Base-by-base conservation (phyloP, 2,888 invertebrate species). In the Brassicogethes aeneus region DNA sequence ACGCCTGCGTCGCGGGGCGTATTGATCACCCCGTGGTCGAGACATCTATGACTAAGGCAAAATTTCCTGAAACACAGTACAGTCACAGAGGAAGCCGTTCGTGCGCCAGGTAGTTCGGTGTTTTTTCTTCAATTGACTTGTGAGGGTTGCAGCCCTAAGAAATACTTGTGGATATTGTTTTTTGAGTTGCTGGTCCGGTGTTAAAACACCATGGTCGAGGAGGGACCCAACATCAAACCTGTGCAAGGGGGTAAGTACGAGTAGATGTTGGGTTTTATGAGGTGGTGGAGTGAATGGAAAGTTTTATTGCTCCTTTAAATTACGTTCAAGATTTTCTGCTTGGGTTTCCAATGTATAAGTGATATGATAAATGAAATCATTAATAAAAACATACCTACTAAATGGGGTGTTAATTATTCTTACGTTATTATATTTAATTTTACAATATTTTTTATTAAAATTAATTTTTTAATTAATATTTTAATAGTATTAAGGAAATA, bases 211-310 rank as follows among this genome's bases (percentile, higher is more conserved):
- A 75, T 76, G 69, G 64, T 72, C 51, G 73, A 72, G 49, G 77
- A 78, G 50, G 79, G 76, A 32, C 77, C 77, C 1, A 71, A 77
- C 53, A 76, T 79, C 51, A 67, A 72, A 43, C 76, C 77, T 31
- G 69, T 79, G 42, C 70, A 76, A 48, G 69, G 64, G 52, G 70
- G 71, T 71, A 55, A 66, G 68, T 58, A 16, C n/a, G n/a, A n/a
- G n/a, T n/a, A n/a, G n/a, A n/a, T n/a, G n/a, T n/a, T n/a, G n/a
- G n/a, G n/a, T 17, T 17, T 40, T 14, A n/a, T 2, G 8, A 15
- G 37, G 8, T 37, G 2, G 13, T 17, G 7, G n/a, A 29, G 7
- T 29, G 7, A n/a, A 29, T 8, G 7, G n/a, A n/a, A 29, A 29
- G 29, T n/a, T n/a, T n/a, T 8, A 7, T 8, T n/a, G n/a, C 29